Base-by-base conservation (phyloP, 2,888 invertebrate genomes). In the Temnothorax unifasciatus region DNA sequence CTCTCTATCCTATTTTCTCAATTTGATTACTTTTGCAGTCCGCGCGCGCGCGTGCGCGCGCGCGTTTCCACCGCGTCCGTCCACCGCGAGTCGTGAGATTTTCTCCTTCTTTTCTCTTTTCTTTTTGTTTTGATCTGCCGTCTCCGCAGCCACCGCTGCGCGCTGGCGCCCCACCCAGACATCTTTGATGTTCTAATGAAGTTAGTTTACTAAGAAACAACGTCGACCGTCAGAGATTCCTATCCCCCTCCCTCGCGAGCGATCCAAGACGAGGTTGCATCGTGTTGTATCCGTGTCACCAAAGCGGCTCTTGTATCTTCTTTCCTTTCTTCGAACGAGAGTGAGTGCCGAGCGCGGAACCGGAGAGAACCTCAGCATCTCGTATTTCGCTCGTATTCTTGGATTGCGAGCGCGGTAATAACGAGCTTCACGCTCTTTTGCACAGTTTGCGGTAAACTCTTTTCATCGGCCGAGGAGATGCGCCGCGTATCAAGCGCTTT, bases 101-200 rank as follows among this genome's bases (percentile, higher is more conserved):
- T 59, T 21, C 52, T 41, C 41, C 59, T 75, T 75, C 64, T 59
- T 59, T 86, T 21, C 52, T 21, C 3, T 47, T 25, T 79, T 71
- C 50, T 66, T 85, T 84, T 85, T 64, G 79, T 86, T 85, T 79
- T 75, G 38, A 87, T 87, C 64, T 59, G 44, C 34, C 18, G 34
- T 74, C 59, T 38, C 41, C 47, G 21, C 6, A 29, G 41, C 38
- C 66, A n/a, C 74, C 47, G 41, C 85, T n/a, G n/a, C n/a, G n/a
- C n/a, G n/a, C n/a, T 69, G 34, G 11, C 61, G 66, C 75, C 34
- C 68, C 54, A 38, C 54, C 66, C 61, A 64, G 76, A 5, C 86
- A 88, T 87, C 91, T 92, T 91, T 92, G 91, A 92, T 89, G 89
- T 88, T 82, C 85, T 89, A 91, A 91, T 82, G 88, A 92, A 90